Percentiles rank a stretch among this genome's conserved stretches.
Conservation (phyloP, 1,140 invertebrate genomes). For the Trichonephila clavata region DNA sequence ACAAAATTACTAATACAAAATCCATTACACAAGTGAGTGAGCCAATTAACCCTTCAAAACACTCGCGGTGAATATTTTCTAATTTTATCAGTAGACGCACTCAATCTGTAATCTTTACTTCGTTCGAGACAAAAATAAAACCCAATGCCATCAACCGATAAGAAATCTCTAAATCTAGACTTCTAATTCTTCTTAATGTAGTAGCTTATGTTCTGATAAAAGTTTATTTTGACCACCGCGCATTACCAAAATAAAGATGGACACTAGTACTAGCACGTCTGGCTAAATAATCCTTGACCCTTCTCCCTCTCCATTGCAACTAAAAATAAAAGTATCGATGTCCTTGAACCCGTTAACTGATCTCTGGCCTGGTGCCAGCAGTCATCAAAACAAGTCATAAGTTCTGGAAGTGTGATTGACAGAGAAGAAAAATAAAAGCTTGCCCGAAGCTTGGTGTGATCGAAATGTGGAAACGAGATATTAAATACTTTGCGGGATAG, state of each 20-base stretch:
- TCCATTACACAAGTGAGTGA: too few species aligned
- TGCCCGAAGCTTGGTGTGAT: not conserved
- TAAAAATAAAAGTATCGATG: not conserved
- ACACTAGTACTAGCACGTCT: not conserved
- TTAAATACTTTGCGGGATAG: not conserved
- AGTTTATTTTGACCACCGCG: not conserved
- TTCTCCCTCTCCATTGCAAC: not conserved
- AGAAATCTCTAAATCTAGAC: not conserved
- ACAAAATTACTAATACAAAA: too few species aligned
- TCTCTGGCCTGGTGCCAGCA: not conserved
- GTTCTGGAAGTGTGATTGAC: slow-evolving; percentile 11
- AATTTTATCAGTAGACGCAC: not conserved
- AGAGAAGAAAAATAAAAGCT: not conserved
- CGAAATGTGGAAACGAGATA: slow-evolving; percentile 18
- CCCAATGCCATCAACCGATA: not conserved
- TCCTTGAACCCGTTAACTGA: slow-evolving; percentile 32
- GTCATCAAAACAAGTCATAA: not conserved
- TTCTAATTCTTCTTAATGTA: not conserved
- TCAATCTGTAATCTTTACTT: not conserved
- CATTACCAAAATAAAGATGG: not conserved
- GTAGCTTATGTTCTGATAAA: not conserved
- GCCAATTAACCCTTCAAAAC: not conserved
- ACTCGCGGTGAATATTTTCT: not conserved
- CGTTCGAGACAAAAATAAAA: not conserved
- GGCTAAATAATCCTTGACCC: not conserved